phyloP scores from a whole-genome alignment of 2,797 vertebrate species.

The Enteromius unitaeniatus region DNA sequence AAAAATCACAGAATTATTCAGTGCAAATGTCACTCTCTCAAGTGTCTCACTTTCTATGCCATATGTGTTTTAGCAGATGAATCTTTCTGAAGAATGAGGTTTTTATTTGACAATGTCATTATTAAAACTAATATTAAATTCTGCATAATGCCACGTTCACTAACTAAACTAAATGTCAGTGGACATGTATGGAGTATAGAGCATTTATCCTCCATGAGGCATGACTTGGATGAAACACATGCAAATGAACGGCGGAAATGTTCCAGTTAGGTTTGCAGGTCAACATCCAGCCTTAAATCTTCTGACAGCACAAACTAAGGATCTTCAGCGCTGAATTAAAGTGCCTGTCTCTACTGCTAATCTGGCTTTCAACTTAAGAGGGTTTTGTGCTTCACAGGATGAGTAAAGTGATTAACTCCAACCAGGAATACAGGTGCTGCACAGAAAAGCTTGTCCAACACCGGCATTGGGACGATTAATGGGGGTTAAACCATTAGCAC shows the following conservation, averaged over 20 bases:
- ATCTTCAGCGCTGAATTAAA: neutral
- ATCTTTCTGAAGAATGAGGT: neutral
- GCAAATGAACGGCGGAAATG: neutral
- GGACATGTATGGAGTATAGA: neutral
- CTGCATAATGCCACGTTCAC: too few relatives aligned
- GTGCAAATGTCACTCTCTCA: neutral
- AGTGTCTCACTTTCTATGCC: neutral
- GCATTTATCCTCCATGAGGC: neutral
- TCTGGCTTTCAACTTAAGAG: constrained; percentile 62
- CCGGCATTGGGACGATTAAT: constrained; percentile 72
- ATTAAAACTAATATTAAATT: neutral
- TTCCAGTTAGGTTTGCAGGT: constrained; percentile 5
- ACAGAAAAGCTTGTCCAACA: constrained; percentile 58
- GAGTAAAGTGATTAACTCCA: constrained; percentile 66
- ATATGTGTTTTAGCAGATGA: neutral
- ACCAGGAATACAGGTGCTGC: constrained; percentile 52
- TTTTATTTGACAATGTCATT: neutral
- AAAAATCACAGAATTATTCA: neutral
- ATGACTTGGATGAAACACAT: neutral
- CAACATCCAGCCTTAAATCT: neutral
- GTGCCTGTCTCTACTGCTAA: constrained; percentile 57
- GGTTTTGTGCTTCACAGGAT: constrained; percentile 59
- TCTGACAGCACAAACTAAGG: neutral
- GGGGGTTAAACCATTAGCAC: constrained; percentile 50
- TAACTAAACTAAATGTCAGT: neutral